Conservation (phyloP, 1,140 invertebrate genomes). For the Drosophila arawakana region DNA sequence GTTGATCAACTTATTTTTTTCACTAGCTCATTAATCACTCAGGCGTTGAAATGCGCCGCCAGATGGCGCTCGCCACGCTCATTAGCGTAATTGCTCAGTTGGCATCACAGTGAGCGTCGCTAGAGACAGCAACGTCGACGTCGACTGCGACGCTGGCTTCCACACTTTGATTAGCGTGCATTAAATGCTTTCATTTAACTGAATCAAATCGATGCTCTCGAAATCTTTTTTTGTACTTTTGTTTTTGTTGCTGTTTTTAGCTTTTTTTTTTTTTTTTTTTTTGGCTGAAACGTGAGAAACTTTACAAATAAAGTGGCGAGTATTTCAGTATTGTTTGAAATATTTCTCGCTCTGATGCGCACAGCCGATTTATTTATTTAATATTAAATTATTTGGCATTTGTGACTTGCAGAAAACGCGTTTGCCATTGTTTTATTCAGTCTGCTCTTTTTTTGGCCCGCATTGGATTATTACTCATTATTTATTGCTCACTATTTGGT, state of each 20-base stretch:
- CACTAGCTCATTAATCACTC: slow-evolving; percentile 77
- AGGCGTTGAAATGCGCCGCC: slow-evolving; percentile 77
- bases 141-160: slow-evolving; percentile 7
- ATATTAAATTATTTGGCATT: slow-evolving; percentile 79
- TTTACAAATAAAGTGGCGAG: slow-evolving; percentile 64
- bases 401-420: slow-evolving; percentile 69
- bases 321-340: slow-evolving; percentile 27
- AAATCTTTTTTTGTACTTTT: slow-evolving; percentile 35
- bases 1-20: slow-evolving; percentile 67
- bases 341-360: slow-evolving; percentile 77
- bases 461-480: slow-evolving; percentile 34
- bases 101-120: slow-evolving; percentile 43
- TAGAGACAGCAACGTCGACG: slow-evolving; percentile 16
- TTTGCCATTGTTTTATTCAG: slow-evolving; percentile 41
- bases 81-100: slow-evolving; percentile 76
- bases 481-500: slow-evolving; percentile 32
- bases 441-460: slow-evolving; percentile 25
- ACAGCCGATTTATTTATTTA: slow-evolving; percentile 79
- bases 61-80: slow-evolving; percentile 76
- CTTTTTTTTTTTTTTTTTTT: slow-evolving; percentile 12
- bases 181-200: slow-evolving; percentile 81
- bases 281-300: slow-evolving; percentile 74
- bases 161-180: slow-evolving; percentile 76
- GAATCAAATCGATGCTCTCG: slow-evolving; percentile 73
- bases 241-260: slow-evolving; percentile 11